phyloP scores from a whole-genome alignment of 2,888 invertebrate species.

The Dasypogon diadema region DNA sequence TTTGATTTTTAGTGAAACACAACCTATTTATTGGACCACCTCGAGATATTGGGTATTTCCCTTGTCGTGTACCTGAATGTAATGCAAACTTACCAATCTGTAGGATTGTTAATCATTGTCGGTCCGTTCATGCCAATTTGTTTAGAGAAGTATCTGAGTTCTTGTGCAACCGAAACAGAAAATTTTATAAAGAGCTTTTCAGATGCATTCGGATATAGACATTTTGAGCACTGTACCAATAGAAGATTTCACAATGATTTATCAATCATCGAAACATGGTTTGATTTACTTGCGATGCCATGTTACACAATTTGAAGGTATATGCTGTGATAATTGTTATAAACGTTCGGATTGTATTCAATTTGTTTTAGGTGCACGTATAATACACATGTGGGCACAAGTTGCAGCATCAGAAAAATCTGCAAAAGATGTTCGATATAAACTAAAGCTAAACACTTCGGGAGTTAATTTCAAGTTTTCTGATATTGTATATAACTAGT shows the following conservation, averaged over 20 bases:
- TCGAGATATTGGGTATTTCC: neutral
- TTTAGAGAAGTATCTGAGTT: neutral
- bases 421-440: neutral
- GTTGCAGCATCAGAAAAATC: neutral
- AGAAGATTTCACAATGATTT: neutral
- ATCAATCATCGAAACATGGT: neutral
- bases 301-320: neutral
- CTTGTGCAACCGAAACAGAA: too few relatives aligned
- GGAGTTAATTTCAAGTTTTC: neutral
- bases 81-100: neutral
- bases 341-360: too few relatives aligned
- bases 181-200: too few relatives aligned
- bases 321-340: too few relatives aligned
- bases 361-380: neutral
- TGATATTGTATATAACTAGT: neutral
- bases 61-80: neutral
- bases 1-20: neutral
- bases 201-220: too few relatives aligned
- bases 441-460: too few relatives aligned
- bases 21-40: neutral
- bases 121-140: neutral
- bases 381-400: neutral
- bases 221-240: neutral
- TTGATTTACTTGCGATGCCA: neutral
- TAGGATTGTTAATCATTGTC: conserved; percentile 2